Evolutionary conservation across 2,888 invertebrate species (phyloP).

Genomic region (Silvanus unidentatus): DNA sequence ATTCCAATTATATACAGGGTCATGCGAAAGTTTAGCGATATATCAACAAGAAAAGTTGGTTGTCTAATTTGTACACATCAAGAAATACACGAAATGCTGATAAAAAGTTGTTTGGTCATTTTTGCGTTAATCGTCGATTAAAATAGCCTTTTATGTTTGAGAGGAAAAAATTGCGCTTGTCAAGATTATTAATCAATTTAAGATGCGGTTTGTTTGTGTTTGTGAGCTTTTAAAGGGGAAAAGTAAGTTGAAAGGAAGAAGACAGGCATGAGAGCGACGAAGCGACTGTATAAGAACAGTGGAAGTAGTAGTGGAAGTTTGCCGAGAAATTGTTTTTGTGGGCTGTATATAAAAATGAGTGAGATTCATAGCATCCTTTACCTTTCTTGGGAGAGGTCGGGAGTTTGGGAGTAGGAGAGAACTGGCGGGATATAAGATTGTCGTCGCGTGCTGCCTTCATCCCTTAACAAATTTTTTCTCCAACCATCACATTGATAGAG

Average conservation of each 20-base stretch:
- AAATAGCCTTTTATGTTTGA: too few species aligned
- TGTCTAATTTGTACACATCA: too few species aligned
- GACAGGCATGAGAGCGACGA: slow-evolving; percentile 13
- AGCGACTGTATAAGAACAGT: slow-evolving; percentile 16
- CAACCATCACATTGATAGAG: too few species aligned
- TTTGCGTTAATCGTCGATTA: too few species aligned
- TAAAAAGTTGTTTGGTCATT: too few species aligned
- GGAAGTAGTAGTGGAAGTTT: not conserved
- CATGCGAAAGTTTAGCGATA: too few species aligned
- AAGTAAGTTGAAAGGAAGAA: slow-evolving; percentile 16
- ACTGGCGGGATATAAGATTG: too few species aligned
- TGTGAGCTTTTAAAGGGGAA: slow-evolving; percentile 23
- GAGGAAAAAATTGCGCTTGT: too few species aligned
- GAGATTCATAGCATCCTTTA: slow-evolving; percentile 31
- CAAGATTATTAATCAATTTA: slow-evolving; percentile 22
- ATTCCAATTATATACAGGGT: too few species aligned
- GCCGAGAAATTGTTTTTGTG: slow-evolving; percentile 26
- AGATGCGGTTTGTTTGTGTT: too few species aligned
- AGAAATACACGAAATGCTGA: too few species aligned
- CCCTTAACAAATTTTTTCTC: not conserved
- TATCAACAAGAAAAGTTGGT: too few species aligned
- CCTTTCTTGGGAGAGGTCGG: slow-evolving; percentile 30
- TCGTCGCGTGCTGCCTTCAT: not conserved
- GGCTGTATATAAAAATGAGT: slow-evolving; percentile 30
- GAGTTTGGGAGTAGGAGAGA: slow-evolving; percentile 14